Evolutionary conservation across 2,113 vertebrate genomes (phyloP), one percentile per base, ranked within the genome.

Genomic region (Spea multiplicata): DNA sequence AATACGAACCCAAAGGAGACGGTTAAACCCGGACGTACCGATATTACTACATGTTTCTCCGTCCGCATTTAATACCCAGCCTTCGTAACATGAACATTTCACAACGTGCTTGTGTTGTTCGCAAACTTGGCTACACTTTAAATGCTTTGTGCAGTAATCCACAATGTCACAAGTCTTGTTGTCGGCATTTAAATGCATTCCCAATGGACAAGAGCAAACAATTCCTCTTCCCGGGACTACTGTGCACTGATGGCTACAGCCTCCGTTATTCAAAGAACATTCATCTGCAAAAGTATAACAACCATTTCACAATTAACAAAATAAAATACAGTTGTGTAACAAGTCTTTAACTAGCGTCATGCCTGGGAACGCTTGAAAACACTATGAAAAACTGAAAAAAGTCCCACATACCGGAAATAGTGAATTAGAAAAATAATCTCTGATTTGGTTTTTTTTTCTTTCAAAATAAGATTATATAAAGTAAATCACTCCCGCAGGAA

Each of bases 21-120:
- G 9, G 14, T 59, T 2, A 59, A 78, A 83, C 71, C 52, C 71
- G 49, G 71, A 0, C 88, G 88, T 90, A 98, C 97, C 95, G 47
- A 91, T 90, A 85, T 94, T 98, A 83, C 94, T 82, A 77, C 97
- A 99, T 81, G 84, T 96, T 88, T 97, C 94, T 55, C 95, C 97
- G 30, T 99, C 96, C 5, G 88, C 83, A 72, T 91, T 93, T 6
- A 99, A 92, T 17, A 84, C 91, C 97, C 97, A 99, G 57, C 97
- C 97, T 3, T 95, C 93, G 0, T 99, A 98, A 85, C 97, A 99
- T 0, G 96, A 99, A 72, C 97, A 99, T 84, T 99, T 99, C 80
- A 99, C 95, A 0, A 88, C 92, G 80, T 94, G 94, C 86, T 99
- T 98, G 82, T 95, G 93, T 84, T 98, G 97, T 81, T 99, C 96